phyloP scores from a whole-genome alignment of 1,140 invertebrate species.

The Bursaphelenchus mucronatus region DNA sequence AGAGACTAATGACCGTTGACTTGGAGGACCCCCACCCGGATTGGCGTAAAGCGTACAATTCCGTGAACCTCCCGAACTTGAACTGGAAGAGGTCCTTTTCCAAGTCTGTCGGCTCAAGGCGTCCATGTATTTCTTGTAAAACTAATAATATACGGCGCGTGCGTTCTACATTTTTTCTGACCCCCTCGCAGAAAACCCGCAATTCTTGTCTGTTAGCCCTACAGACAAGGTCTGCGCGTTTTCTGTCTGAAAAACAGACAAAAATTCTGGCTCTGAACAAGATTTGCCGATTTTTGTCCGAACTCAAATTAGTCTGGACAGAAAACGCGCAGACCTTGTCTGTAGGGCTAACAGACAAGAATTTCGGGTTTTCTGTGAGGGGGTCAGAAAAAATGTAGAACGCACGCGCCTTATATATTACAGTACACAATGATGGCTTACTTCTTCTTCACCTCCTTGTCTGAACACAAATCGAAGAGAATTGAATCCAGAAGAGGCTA shows the following conservation, averaged over 20 bases:
- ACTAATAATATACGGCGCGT: constrained; percentile 59
- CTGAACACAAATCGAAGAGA: constrained; percentile 50
- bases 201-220: no score
- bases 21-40: constrained; percentile 14
- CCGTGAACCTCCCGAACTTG: constrained; percentile 50
- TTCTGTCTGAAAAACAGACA: no score
- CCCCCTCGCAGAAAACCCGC: no score
- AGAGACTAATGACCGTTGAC: constrained; percentile 66
- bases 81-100: constrained; percentile 60
- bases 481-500: constrained; percentile 38
- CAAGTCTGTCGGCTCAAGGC: constrained; percentile 63
- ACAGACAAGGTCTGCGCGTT: no score
- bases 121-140: constrained; percentile 64
- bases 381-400: no score
- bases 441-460: constrained; percentile 60
- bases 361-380: no score
- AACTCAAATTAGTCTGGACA: no score
- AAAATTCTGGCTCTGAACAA: no score
- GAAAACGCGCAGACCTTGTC: no score
- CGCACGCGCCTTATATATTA: not conserved
- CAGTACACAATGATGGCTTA: constrained; percentile 36
- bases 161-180: constrained; percentile 14
- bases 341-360: no score
- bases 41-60: constrained; percentile 36
- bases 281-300: no score